Percentiles rank a stretch among this genome's conserved stretches.
These are phyloP conservation scores for Drosophila planitibia DNA, from an alignment of 2,888 invertebrate genomes.

Conservation along the genomic window DNA sequence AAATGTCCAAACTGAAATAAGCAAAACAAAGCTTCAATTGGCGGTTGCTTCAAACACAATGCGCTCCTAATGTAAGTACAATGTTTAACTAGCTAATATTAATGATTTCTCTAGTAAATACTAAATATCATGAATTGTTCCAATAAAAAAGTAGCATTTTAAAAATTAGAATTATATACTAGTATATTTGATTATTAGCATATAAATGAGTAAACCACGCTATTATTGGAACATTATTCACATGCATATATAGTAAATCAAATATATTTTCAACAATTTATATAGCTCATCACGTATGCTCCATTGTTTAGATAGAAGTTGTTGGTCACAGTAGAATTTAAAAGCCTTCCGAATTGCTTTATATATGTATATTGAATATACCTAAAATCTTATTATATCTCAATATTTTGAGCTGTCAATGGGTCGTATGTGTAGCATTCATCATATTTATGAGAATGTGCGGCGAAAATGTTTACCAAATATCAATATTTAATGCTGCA, in stretches of 20 bases:
- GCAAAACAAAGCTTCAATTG: conserved; percentile 1
- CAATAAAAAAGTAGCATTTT: conserved; percentile 5
- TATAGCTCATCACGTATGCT: conserved; percentile 60
- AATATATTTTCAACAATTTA: not conserved
- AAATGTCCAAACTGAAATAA: conserved; percentile 22
- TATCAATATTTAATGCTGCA: conserved; percentile 71
- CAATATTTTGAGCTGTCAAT: not conserved
- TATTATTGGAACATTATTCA: conserved; percentile 16
- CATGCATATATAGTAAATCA: not conserved
- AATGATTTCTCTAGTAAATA: conserved; percentile 21
- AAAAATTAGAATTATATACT: not conserved
- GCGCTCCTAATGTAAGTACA: conserved; percentile 59
- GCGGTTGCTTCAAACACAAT: conserved; percentile 28
- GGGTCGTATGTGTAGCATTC: conserved; percentile 24
- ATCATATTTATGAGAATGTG: conserved; percentile 17
- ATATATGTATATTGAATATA: not conserved
- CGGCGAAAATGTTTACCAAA: conserved; percentile 64
- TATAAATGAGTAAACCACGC: not conserved
- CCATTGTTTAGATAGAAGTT: conserved; percentile 52
- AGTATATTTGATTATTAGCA: not conserved
- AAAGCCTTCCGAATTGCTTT: not conserved
- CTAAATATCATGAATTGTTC: not conserved
- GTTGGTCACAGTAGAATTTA: not conserved
- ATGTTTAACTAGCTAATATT: not conserved
- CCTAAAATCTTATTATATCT: not conserved